phyloP scores from a whole-genome alignment of 2,888 invertebrate species.

The Drosophila flavopinicola region DNA sequence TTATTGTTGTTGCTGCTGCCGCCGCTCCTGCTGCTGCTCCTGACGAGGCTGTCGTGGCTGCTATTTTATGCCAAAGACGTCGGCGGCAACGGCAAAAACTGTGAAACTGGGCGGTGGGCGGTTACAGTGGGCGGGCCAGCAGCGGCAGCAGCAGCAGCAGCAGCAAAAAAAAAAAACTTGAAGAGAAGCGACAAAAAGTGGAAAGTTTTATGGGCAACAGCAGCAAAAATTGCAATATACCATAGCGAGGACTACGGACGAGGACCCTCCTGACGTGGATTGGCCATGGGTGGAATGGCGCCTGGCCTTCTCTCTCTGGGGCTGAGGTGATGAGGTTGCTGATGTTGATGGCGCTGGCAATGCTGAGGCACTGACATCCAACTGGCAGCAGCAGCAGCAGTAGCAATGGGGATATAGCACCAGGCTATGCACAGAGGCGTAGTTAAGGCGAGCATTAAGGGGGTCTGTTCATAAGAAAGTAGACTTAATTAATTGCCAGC shows the following conservation, averaged over 20 bases:
- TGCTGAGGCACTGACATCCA: constrained; percentile 60
- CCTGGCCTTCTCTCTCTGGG: constrained; percentile 3
- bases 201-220: constrained; percentile 79
- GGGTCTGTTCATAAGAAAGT: not conserved
- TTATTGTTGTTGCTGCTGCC: constrained; percentile 68
- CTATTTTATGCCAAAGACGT: constrained; percentile 58
- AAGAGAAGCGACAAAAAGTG: constrained; percentile 72
- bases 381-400: constrained; percentile 18
- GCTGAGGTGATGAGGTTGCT: constrained; percentile 56
- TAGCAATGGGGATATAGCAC: constrained; percentile 7
- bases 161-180: constrained; percentile 33
- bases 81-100: constrained; percentile 48
- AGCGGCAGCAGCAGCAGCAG: constrained; percentile 14
- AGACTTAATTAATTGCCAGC: no score
- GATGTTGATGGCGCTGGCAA: constrained; percentile 70
- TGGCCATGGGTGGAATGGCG: constrained; percentile 29
- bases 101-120: constrained; percentile 48
- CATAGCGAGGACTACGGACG: constrained; percentile 43
- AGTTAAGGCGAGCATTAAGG: not conserved
- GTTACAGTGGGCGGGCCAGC: constrained; percentile 25
- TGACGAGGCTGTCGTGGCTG: constrained; percentile 59
- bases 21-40: constrained; percentile 18
- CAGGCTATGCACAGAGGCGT: constrained; percentile 27
- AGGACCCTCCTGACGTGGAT: constrained; percentile 34
- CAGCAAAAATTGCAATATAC: constrained; percentile 81